A percentile compares a stretch with the other conserved stretches of the same genome.
These are phyloP conservation scores for Drosophila koepferae DNA, from an alignment of 2,888 invertebrate genomes.

Conservation along the genomic window DNA sequence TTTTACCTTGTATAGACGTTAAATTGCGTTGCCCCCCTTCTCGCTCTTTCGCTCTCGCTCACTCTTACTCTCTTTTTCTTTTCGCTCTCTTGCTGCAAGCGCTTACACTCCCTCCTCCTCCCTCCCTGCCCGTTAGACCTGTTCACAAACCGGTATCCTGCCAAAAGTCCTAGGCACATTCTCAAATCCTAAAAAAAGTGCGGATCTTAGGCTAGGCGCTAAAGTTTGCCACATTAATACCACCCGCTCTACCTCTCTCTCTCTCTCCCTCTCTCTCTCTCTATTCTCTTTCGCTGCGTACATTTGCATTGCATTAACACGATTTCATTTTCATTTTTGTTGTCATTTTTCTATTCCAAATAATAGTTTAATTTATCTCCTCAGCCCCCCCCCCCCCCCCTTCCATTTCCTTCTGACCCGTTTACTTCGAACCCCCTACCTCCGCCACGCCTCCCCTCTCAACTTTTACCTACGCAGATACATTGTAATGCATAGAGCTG, in stretches of 20 bases:
- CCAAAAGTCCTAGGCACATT: slow-evolving; percentile 43
- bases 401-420: background rate
- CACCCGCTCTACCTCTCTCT: background rate
- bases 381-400: background rate
- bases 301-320: slow-evolving; percentile 24
- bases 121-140: slow-evolving; percentile 19
- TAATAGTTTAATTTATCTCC: slow-evolving; percentile 17
- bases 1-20: slow-evolving; percentile 30
- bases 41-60: background rate
- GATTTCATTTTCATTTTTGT: slow-evolving; percentile 16
- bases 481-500: slow-evolving; percentile 22
- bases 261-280: no score
- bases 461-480: background rate
- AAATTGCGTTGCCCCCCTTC: background rate
- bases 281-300: background rate
- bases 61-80: background rate
- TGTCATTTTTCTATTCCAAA: slow-evolving; percentile 4
- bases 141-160: slow-evolving; percentile 71
- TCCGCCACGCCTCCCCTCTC: background rate
- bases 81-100: slow-evolving; percentile 4
- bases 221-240: background rate
- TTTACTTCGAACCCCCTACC: background rate
- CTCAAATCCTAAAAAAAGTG: slow-evolving; percentile 22
- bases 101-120: slow-evolving; percentile 14
- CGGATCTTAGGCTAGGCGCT: slow-evolving; percentile 36